Conservation (phyloP, 1,140 invertebrate genomes). For the Microvelia longipes region DNA sequence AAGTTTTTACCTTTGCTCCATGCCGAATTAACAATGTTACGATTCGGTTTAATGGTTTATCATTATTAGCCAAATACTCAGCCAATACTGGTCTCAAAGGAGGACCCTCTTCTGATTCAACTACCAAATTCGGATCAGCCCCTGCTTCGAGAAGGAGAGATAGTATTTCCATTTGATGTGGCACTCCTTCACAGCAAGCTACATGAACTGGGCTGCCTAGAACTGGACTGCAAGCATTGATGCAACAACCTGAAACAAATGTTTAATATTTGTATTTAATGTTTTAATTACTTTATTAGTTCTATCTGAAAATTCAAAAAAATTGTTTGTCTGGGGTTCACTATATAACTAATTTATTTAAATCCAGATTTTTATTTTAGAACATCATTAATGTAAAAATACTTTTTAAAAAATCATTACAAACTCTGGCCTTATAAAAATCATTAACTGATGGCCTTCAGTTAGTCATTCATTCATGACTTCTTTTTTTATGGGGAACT, state of each 20-base stretch:
- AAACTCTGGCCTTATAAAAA: no score
- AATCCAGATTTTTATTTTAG: background rate
- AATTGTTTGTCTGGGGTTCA: no score
- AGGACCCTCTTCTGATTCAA: conserved; percentile 51
- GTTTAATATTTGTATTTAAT: no score
- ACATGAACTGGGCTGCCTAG: conserved; percentile 74
- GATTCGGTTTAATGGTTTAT: conserved; percentile 47
- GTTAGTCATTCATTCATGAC: no score
- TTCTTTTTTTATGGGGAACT: no score
- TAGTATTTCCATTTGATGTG: conserved; percentile 42
- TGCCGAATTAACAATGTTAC: conserved; percentile 58
- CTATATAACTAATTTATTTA: background rate
- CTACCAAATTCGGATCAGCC: conserved; percentile 62
- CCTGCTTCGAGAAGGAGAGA: conserved; percentile 54
- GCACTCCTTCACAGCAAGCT: conserved; percentile 66
- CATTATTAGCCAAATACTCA: conserved; percentile 66
- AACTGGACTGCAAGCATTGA: conserved; percentile 65
- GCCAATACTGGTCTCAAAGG: conserved; percentile 58
- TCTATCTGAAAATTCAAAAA: no score
- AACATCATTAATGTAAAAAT: background rate
- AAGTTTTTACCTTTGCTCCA: conserved; percentile 49
- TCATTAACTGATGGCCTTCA: no score
- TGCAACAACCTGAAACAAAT: conserved; percentile 23
- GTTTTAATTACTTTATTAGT: no score
- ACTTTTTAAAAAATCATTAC: background rate